Percentiles rank a stretch among this genome's conserved stretches.
phyloP scores from a whole-genome alignment of 1,140 invertebrate species.

The Platyura marginata region DNA sequence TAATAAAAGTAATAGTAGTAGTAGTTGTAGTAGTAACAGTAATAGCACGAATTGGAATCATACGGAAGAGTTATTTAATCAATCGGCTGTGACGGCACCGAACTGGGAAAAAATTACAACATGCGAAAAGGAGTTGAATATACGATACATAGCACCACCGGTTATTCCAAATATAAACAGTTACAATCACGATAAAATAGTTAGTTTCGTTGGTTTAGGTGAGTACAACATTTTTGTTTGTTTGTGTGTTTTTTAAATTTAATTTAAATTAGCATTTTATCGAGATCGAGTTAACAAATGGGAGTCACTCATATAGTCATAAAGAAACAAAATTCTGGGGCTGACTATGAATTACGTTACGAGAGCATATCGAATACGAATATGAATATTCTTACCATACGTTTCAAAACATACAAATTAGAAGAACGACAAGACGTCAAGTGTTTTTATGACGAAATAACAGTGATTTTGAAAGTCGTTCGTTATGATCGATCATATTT shows the following conservation, averaged over 20 bases:
- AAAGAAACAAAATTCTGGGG: no score
- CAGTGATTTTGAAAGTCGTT: no score
- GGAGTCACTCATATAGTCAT: no score
- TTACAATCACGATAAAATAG: slow-evolving; percentile 34
- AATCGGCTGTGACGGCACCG: background rate
- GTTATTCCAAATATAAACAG: slow-evolving; percentile 5
- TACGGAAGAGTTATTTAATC: background rate
- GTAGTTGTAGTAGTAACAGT: background rate
- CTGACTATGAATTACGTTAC: no score
- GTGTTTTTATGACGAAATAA: no score
- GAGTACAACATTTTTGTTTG: slow-evolving; percentile 10
- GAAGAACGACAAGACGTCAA: no score
- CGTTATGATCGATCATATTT: no score
- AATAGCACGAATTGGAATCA: background rate
- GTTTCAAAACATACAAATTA: no score
- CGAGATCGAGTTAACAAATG: no score
- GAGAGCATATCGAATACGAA: no score
- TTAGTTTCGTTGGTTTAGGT: slow-evolving; percentile 33
- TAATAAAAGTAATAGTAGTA: background rate
- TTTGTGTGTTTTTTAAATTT: background rate
- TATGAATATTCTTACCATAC: no score
- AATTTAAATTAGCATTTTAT: no score
- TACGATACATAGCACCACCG: background rate
- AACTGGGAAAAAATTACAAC: background rate
- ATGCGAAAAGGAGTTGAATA: slow-evolving; percentile 1